Evolutionary conservation across 2,797 vertebrate species (phyloP).

Genomic region (Phalanger gymnotis): DNA sequence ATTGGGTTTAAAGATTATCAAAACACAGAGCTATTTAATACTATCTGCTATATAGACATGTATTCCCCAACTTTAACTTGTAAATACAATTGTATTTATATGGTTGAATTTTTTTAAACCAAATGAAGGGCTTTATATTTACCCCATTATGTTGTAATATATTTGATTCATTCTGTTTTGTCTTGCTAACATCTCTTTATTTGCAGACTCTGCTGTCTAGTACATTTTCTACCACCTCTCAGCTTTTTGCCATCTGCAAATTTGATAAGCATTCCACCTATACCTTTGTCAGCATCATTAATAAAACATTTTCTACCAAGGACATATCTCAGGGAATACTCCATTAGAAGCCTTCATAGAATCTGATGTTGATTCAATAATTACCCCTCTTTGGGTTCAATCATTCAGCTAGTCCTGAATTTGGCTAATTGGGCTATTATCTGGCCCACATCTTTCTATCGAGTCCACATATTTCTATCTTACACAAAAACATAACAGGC

Average conservation of each 20-base stretch:
- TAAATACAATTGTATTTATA: not conserved
- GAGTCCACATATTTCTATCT: not conserved
- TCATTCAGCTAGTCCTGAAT: not conserved
- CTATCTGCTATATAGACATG: not conserved
- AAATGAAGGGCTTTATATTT: not conserved
- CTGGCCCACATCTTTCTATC: not conserved
- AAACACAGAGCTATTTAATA: not conserved
- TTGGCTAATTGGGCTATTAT: not conserved
- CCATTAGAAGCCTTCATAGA: no score
- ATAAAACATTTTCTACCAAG: no score
- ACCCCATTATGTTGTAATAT: not conserved
- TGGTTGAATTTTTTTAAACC: not conserved
- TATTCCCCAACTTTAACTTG: not conserved
- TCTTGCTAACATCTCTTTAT: not conserved
- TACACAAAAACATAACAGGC: not conserved
- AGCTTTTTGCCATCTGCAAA: no score
- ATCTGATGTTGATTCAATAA: no score
- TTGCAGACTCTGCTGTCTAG: no score
- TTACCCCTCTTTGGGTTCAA: no score
- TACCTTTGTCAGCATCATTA: no score
- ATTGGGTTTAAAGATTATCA: not conserved
- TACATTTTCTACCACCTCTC: no score
- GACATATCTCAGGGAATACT: no score
- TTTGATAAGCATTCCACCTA: no score
- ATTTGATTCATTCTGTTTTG: not conserved